These are phyloP conservation scores for Pseudolaguvia tuberculata DNA, from an alignment of 2,113 vertebrate genomes.

Conservation along the genomic window DNA sequence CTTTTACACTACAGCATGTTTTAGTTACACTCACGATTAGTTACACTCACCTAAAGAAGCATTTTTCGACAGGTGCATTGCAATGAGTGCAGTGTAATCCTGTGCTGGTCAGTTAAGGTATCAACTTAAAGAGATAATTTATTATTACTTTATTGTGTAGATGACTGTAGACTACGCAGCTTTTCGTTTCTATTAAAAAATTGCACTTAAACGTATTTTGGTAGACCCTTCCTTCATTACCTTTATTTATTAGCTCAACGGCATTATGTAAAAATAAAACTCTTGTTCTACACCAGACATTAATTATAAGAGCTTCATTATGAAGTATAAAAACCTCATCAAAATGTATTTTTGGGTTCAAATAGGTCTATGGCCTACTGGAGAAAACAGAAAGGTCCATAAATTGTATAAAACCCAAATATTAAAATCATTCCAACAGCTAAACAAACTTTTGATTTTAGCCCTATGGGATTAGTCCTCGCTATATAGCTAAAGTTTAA, in stretches of 20 bases:
- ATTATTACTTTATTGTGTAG: not conserved
- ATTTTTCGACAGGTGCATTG: constrained; percentile 99
- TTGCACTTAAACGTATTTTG: constrained; percentile 21
- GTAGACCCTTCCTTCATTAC: constrained; percentile 16
- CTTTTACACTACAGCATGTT: constrained; percentile 82
- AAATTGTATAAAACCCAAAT: not conserved
- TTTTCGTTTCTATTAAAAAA: not conserved
- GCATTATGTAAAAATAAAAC: not conserved
- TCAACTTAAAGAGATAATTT: constrained; percentile 36
- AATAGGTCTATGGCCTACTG: not conserved
- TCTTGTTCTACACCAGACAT: not conserved
- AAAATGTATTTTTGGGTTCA: not conserved
- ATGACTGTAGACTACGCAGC: not conserved
- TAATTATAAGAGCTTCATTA: not conserved
- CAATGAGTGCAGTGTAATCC: constrained; percentile 87
- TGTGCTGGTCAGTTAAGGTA: constrained; percentile 70
- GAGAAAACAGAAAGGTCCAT: not conserved
- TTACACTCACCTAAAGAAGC: no score
- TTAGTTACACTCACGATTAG: constrained; percentile 81
- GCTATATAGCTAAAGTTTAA: constrained; percentile 60
- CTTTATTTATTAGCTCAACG: constrained; percentile 10
- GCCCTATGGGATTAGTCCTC: constrained; percentile 79
- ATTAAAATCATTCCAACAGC: not conserved
- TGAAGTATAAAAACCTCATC: not conserved
- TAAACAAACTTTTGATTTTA: no score